phyloP scores from a whole-genome alignment of 1,140 invertebrate species.

The Ephestia elutella region DNA sequence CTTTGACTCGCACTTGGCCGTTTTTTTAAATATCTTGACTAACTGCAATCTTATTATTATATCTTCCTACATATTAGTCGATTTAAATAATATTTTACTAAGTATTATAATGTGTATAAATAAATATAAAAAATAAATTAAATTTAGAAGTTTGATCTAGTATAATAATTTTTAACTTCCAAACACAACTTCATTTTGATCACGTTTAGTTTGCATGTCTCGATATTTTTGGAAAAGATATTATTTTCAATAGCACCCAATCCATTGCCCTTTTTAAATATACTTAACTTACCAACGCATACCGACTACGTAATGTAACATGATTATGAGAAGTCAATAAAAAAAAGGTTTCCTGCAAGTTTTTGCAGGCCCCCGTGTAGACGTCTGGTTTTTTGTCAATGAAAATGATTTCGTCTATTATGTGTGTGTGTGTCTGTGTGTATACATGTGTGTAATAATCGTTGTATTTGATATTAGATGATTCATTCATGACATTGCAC shows the following conservation, averaged over 20 bases:
- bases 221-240: conserved; percentile 8
- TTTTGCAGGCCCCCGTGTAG: conserved; percentile 13
- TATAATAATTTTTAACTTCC: no score
- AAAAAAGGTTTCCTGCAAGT: background rate
- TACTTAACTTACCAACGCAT: background rate
- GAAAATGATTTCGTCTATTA: conserved; percentile 15
- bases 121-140: no score
- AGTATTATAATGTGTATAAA: no score
- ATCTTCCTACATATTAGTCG: no score
- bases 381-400: conserved; percentile 32
- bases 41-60: no score
- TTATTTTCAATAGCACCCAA: background rate
- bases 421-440: conserved; percentile 11
- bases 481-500: conserved; percentile 22
- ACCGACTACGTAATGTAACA: conserved; percentile 5
- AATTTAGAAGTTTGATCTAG: no score
- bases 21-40: no score
- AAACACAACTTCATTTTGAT: no score
- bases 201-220: no score
- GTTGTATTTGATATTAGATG: conserved; percentile 28
- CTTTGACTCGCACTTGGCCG: no score
- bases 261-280: conserved; percentile 9
- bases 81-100: no score
- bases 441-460: conserved; percentile 20
- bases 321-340: no score